phyloP scores from a whole-genome alignment of 2,113 vertebrate genomes.

The Ceratotherium simum region DNA sequence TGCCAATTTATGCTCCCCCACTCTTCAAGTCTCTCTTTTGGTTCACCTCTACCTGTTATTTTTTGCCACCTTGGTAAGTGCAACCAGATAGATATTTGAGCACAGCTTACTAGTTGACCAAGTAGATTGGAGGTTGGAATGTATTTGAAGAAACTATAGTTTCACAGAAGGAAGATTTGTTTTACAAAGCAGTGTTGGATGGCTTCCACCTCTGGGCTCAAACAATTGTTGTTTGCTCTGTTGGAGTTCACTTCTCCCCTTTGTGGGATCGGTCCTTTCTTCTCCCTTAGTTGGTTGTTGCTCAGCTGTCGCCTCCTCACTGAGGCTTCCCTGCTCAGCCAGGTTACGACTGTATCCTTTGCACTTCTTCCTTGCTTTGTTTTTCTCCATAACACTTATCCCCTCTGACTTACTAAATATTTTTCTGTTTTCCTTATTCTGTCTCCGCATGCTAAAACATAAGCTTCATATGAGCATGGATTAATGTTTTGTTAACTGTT shows the following conservation, averaged over 20 bases:
- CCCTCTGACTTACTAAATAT: not conserved
- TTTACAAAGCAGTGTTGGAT: not conserved
- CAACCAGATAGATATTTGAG: not conserved
- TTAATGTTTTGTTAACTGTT: not conserved
- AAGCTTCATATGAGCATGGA: not conserved
- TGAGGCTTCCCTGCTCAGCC: not conserved
- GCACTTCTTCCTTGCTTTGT: not conserved
- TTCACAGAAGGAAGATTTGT: not conserved
- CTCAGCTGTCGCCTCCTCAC: not conserved
- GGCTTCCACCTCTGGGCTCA: not conserved
- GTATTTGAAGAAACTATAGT: not conserved
- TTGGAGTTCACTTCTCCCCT: rapidly evolving
- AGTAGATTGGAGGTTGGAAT: not conserved
- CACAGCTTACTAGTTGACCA: not conserved
- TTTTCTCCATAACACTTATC: not conserved
- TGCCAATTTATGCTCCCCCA: not conserved
- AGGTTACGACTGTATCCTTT: not conserved
- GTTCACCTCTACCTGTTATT: not conserved
- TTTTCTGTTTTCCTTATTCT: not conserved
- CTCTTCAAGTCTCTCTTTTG: not conserved
- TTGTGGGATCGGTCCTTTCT: not conserved
- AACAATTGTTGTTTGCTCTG: not conserved
- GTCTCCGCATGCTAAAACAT: not conserved
- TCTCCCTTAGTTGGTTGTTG: not conserved
- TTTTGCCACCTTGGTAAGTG: not conserved